phyloP scores from a whole-genome alignment of 2,797 vertebrate species.

The Enteromius fasciolatus region DNA sequence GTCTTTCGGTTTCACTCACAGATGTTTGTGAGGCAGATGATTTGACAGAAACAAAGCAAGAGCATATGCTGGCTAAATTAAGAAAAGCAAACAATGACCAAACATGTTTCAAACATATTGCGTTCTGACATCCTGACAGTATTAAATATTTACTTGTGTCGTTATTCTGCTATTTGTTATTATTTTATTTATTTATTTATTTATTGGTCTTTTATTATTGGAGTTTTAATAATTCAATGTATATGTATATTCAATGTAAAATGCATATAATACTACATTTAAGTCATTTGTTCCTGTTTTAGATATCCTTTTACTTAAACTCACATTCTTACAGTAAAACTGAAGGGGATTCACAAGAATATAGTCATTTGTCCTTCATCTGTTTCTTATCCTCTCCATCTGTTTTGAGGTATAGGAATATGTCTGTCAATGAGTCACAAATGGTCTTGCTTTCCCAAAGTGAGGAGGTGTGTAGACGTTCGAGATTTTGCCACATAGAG shows the following conservation, averaged over 20 bases:
- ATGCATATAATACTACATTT: neutral
- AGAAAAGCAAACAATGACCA: constrained; percentile 11
- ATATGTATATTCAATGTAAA: too few relatives aligned
- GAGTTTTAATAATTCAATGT: neutral
- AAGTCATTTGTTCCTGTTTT: neutral
- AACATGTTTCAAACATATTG: neutral
- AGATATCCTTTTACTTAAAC: neutral
- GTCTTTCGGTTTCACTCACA: neutral
- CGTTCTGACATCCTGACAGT: constrained; percentile 1
- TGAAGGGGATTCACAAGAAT: constrained; percentile 24
- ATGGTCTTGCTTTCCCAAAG: constrained; percentile 12
- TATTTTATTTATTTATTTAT: neutral
- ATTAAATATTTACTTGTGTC: constrained; percentile 23
- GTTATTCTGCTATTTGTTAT: neutral
- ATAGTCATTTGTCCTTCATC: constrained; percentile 30
- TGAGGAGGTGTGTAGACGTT: neutral
- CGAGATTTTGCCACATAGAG: neutral
- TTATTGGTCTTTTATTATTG: neutral
- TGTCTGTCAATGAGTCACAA: constrained; percentile 25
- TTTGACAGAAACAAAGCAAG: neutral
- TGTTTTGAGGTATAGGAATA: constrained; percentile 26
- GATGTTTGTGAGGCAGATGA: constrained; percentile 5
- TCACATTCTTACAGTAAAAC: neutral
- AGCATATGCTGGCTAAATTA: constrained; percentile 9
- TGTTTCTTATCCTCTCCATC: constrained; percentile 37